Evolutionary conservation across 2,888 invertebrate species (phyloP).

Genomic region (Blera fallax): DNA sequence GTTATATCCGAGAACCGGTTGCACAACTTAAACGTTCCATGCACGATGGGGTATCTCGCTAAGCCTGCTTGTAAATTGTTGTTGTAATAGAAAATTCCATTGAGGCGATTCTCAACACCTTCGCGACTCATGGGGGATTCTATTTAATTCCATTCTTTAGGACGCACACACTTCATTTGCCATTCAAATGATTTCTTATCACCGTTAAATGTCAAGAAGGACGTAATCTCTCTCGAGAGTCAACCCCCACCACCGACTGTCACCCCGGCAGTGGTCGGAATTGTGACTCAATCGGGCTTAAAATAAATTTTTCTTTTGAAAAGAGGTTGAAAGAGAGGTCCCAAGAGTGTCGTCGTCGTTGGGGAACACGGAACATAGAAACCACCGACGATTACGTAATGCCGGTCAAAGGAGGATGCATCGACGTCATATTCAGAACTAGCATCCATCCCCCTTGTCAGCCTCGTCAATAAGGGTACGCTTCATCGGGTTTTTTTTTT

Average conservation of each 20-base stretch:
- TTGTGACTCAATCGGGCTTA: slow-evolving; percentile 11
- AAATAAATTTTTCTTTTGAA: slow-evolving; percentile 31
- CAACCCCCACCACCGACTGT: neutral
- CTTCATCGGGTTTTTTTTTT: slow-evolving; percentile 16
- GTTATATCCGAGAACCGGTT: slow-evolving; percentile 44
- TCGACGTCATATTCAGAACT: slow-evolving; percentile 58
- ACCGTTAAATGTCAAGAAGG: slow-evolving; percentile 68
- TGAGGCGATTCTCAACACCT: slow-evolving; percentile 40
- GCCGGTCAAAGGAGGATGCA: slow-evolving; percentile 44
- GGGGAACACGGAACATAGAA: slow-evolving; percentile 1
- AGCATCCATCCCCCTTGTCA: neutral
- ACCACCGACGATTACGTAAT: slow-evolving; percentile 47
- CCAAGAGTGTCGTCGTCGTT: slow-evolving; percentile 13
- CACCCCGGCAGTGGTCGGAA: neutral
- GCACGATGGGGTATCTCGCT: neutral
- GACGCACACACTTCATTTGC: slow-evolving; percentile 15
- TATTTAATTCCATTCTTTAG: slow-evolving; percentile 41
- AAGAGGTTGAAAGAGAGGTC: neutral
- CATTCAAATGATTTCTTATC: slow-evolving; percentile 55
- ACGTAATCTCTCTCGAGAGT: slow-evolving; percentile 55
- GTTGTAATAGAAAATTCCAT: neutral
- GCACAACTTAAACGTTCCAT: slow-evolving; percentile 1
- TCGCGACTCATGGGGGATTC: neutral
- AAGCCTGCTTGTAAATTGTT: slow-evolving; percentile 5
- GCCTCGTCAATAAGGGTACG: slow-evolving; percentile 23